phyloP scores from a whole-genome alignment of 1,140 invertebrate species.

The Trypoxylus dichotomus region DNA sequence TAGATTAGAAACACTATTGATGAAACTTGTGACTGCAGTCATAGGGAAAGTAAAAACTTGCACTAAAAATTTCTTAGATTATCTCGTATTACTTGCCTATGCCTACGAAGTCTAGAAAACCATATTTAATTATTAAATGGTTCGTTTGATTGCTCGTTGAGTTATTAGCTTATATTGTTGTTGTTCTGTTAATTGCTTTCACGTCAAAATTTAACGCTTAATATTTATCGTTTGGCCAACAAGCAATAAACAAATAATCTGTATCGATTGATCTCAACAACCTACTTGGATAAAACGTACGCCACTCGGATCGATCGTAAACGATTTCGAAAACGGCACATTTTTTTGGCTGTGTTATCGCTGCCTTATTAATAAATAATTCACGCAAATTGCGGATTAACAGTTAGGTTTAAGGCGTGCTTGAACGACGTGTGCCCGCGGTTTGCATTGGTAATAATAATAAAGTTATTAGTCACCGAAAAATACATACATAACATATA shows the following conservation, averaged over 20 bases:
- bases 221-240: neutral
- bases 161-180: neutral
- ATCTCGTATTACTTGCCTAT: too few relatives aligned
- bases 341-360: constrained; percentile 7
- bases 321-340: neutral
- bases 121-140: too few relatives aligned
- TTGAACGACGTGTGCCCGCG: constrained; percentile 21
- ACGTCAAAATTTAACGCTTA: neutral
- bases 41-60: too few relatives aligned
- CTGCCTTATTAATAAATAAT: constrained; percentile 22
- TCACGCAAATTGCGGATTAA: constrained; percentile 25
- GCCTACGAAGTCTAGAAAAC: too few relatives aligned
- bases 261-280: neutral
- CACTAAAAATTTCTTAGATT: too few relatives aligned
- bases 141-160: too few relatives aligned
- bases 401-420: constrained; percentile 20
- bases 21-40: too few relatives aligned
- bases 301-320: neutral
- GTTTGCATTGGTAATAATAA: neutral
- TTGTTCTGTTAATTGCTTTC: neutral
- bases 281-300: neutral
- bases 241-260: constrained; percentile 1
- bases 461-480: constrained; percentile 18
- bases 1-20: too few relatives aligned
- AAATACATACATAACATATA: neutral